phyloP scores from a whole-genome alignment of 2,888 invertebrate genomes.

The Epiblema foenella region DNA sequence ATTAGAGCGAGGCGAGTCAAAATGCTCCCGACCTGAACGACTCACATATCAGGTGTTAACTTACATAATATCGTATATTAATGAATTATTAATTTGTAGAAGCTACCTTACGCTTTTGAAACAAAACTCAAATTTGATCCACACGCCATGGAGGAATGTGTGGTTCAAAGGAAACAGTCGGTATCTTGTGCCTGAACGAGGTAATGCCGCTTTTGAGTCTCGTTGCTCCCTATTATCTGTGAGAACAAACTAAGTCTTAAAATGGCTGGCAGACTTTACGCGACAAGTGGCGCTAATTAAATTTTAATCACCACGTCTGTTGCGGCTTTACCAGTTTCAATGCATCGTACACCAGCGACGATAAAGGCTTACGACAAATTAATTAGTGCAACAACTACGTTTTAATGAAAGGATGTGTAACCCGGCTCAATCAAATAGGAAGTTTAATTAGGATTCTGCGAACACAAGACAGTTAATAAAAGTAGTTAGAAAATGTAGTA shows the following conservation, averaged over 20 bases:
- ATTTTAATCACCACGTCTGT: conserved; percentile 38
- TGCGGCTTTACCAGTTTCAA: conserved; percentile 25
- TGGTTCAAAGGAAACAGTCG: neutral
- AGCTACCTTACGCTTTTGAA: neutral
- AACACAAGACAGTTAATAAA: neutral
- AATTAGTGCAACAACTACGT: conserved; percentile 29
- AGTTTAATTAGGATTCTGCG: conserved; percentile 11
- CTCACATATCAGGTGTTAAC: conserved; percentile 43
- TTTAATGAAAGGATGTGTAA: conserved; percentile 26
- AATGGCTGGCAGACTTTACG: conserved; percentile 33
- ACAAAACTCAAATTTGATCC: neutral
- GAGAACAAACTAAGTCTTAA: conserved; percentile 57
- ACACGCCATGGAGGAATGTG: neutral
- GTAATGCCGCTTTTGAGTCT: conserved; percentile 61
- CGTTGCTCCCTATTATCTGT: conserved; percentile 64
- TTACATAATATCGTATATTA: conserved; percentile 45
- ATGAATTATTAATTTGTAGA: conserved; percentile 46
- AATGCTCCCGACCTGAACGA: conserved; percentile 57
- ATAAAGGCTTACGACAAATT: conserved; percentile 29
- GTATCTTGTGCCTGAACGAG: conserved; percentile 62
- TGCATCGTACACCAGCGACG: conserved; percentile 22
- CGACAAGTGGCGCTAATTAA: conserved; percentile 40
- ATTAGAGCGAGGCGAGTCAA: conserved; percentile 50
- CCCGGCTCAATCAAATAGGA: conserved; percentile 1
- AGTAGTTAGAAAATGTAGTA: conserved; percentile 10